These are phyloP conservation scores for Thamnaconus septentrionalis DNA, from an alignment of 2,113 vertebrate species.

Conservation along the genomic window DNA sequence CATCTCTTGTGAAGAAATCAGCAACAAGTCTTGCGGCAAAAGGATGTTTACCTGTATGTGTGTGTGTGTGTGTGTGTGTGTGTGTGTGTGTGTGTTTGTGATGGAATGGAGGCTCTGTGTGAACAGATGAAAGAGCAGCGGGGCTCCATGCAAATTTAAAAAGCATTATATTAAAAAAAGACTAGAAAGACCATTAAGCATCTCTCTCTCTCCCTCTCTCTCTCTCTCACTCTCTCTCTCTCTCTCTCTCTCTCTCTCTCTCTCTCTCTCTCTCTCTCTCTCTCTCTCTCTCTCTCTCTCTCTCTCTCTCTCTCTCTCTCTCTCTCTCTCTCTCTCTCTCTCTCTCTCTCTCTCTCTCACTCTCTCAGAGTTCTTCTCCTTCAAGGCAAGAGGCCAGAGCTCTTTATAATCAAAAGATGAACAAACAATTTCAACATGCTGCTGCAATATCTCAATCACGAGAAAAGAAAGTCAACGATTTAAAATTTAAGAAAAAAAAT, in stretches of 20 bases:
- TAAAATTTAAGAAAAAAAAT: too few relatives aligned
- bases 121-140: slow-evolving; percentile 59
- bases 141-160: slow-evolving; percentile 34
- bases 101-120: slow-evolving; percentile 46
- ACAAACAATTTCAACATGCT: background rate
- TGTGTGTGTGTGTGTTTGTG: slow-evolving; percentile 38
- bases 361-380: too few relatives aligned
- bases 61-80: slow-evolving; percentile 43
- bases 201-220: too few relatives aligned
- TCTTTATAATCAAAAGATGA: slow-evolving; percentile 6
- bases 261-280: too few relatives aligned
- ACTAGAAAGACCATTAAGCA: too few relatives aligned
- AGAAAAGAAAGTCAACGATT: background rate
- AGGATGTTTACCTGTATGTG: slow-evolving; percentile 59
- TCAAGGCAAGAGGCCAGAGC: background rate
- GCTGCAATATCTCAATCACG: slow-evolving; percentile 7
- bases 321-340: too few relatives aligned
- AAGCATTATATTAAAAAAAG: slow-evolving; percentile 25
- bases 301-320: too few relatives aligned
- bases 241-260: too few relatives aligned
- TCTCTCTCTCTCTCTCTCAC: too few relatives aligned
- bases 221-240: too few relatives aligned
- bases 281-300: too few relatives aligned
- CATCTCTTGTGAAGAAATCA: slow-evolving; percentile 42
- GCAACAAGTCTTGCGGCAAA: slow-evolving; percentile 2